These are phyloP conservation scores for Zaprionus ghesquierei DNA, from an alignment of 1,140 invertebrate species.

Conservation along the genomic window DNA sequence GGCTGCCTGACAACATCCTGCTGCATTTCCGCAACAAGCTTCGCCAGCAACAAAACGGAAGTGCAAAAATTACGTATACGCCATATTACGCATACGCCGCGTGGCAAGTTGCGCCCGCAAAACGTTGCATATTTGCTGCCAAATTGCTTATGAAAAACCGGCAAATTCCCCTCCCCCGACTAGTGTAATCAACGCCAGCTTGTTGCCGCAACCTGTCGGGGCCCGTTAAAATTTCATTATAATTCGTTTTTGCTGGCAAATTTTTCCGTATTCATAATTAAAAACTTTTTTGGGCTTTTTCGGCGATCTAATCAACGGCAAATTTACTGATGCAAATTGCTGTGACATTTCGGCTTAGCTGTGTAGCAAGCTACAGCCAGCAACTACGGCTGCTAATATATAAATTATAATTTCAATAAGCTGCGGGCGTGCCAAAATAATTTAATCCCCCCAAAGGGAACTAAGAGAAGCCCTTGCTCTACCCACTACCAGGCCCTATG, in stretches of 20 bases:
- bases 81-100: slow-evolving; percentile 52
- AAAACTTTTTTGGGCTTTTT: slow-evolving; percentile 55
- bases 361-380: too few species aligned
- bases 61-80: not conserved
- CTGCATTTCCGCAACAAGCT: slow-evolving; percentile 46
- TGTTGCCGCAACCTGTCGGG: slow-evolving; percentile 16
- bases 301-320: slow-evolving; percentile 66
- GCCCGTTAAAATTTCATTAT: slow-evolving; percentile 64
- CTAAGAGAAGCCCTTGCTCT: not conserved
- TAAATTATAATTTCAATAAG: slow-evolving; percentile 78
- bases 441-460: slow-evolving; percentile 37
- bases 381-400: slow-evolving; percentile 49
- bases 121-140: slow-evolving; percentile 36
- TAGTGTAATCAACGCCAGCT: slow-evolving; percentile 16
- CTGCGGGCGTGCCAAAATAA: slow-evolving; percentile 52
- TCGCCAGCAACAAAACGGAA: slow-evolving; percentile 1
- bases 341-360: slow-evolving; percentile 62
- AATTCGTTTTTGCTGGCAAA: slow-evolving; percentile 34
- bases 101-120: slow-evolving; percentile 1
- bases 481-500: not conserved
- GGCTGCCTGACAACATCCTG: slow-evolving; percentile 47
- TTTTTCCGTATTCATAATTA: slow-evolving; percentile 69
- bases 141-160: slow-evolving; percentile 49
- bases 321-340: slow-evolving; percentile 63
- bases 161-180: too few species aligned